Base-by-base conservation (phyloP, 2,797 vertebrate genomes). In the Spinibarbus caldwelli region DNA sequence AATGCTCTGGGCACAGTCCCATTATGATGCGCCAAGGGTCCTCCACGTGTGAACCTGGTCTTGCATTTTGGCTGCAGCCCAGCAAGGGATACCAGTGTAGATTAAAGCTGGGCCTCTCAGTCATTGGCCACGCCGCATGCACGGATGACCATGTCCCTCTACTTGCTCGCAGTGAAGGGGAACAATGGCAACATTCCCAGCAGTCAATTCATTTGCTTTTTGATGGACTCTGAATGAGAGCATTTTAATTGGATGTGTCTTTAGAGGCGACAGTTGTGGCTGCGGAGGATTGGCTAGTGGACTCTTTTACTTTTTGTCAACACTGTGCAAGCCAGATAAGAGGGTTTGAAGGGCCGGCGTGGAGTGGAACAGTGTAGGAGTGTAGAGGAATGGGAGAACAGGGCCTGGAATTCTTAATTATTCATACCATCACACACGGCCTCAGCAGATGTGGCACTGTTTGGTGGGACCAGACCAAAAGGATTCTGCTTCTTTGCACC, bases 191-290 rank as follows among this genome's bases (percentile, higher is more conserved):
- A 45, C 72, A 26, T 84, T 86, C 87, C 84, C 81, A 31, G 83
- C 85, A 84, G 89, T 85, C 67, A 68, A 87, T 89, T 86, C 70
- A 82, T 84, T 89, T 86, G 85, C 82, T 86, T 85, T 85, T 64
- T 84, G 81, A 90, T 86, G 62, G 86, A 66, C 72, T 73, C 77
- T 66, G 86, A 89, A 90, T 76, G 87, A 82, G 49, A 68, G 52
- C 52, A 36, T 80, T 87, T 88, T 87, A 89, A 89, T 90, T 88
- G 88, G 85, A 88, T 82, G 47, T 36, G 85, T 83, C 80, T 82
- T 83, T 82, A 62, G 86, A 77, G 83, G 62, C 76, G 45, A 49
- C 29, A 11, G 59, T 36, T 38, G 72, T 78, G 80, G 70, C 52
- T 45, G 83, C 10, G 12, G 75, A 84, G 81, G 86, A 78, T 80